Conservation (phyloP, 2,113 vertebrate species). For the Pseudolaguvia tuberculata region DNA sequence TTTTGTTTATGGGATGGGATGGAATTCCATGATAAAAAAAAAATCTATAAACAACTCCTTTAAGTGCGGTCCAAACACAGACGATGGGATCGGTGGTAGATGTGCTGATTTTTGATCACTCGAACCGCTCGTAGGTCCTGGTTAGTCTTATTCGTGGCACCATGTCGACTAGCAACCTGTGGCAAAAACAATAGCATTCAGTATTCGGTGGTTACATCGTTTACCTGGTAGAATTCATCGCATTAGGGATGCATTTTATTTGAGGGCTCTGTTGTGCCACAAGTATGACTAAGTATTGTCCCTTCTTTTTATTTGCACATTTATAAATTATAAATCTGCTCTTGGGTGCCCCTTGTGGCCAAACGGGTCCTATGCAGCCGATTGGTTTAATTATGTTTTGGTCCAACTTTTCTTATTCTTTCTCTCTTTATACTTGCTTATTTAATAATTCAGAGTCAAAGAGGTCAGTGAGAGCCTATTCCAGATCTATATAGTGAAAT, state of each 20-base stretch:
- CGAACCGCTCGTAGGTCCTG: conserved; percentile 92
- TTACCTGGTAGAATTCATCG: conserved; percentile 3
- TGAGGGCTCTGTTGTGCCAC: no score
- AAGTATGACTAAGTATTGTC: no score
- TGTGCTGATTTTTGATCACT: conserved; percentile 67
- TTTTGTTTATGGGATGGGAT: background rate
- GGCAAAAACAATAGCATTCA: conserved; percentile 19
- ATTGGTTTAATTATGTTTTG: no score
- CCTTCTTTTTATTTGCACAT: no score
- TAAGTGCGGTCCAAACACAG: background rate
- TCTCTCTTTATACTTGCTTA: no score
- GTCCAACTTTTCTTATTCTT: no score
- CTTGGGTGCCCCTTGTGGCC: no score
- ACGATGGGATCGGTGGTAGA: conserved; percentile 3
- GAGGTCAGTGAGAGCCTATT: no score
- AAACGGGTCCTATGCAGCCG: no score
- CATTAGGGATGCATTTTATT: background rate
- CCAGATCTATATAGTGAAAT: no score
- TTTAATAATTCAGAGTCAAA: no score
- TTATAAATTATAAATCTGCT: no score
- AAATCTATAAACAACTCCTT: conserved; percentile 9
- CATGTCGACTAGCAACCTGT: conserved; percentile 89
- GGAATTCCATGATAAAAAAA: conserved; percentile 2
- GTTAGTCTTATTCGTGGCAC: conserved; percentile 88
- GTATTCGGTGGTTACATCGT: background rate